Evolutionary conservation across 2,888 invertebrate genomes (phyloP).

Genomic region (Dysmachus trigonus): DNA sequence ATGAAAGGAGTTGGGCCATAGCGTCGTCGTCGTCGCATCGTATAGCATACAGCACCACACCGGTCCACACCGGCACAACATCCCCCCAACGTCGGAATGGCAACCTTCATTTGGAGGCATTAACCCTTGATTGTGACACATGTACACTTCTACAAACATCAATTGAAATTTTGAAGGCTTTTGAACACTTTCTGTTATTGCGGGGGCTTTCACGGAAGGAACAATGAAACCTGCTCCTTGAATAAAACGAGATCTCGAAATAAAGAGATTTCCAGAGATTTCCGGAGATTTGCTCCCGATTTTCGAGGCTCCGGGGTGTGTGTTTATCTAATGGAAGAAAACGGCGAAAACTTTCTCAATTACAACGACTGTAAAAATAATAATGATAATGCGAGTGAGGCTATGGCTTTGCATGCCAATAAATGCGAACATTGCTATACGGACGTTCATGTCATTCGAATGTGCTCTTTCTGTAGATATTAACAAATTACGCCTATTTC

Average conservation of each 20-base stretch:
- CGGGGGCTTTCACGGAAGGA: neutral
- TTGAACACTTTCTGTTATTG: constrained; percentile 27
- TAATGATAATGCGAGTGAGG: neutral
- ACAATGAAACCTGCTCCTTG: neutral
- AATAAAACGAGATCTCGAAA: neutral
- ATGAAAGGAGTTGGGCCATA: neutral
- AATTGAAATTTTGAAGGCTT: constrained; percentile 29
- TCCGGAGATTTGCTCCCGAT: neutral
- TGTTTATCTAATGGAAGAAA: neutral
- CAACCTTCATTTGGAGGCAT: neutral
- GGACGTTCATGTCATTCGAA: neutral
- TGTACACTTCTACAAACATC: neutral
- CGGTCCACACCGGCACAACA: neutral
- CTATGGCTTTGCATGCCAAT: neutral
- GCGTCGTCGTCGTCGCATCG: neutral
- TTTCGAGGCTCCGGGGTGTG: neutral
- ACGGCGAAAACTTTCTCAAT: neutral
- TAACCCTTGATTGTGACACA: constrained; percentile 29
- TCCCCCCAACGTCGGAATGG: neutral
- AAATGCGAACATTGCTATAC: neutral
- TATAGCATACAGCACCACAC: too few species aligned
- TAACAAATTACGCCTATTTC: neutral
- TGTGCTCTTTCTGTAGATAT: neutral
- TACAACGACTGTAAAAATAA: neutral
- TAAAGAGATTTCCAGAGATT: neutral